Evolutionary conservation across 2,113 vertebrate genomes (phyloP), one percentile per base, ranked within the genome.

Genomic region (Pelodiscus sinensis): DNA sequence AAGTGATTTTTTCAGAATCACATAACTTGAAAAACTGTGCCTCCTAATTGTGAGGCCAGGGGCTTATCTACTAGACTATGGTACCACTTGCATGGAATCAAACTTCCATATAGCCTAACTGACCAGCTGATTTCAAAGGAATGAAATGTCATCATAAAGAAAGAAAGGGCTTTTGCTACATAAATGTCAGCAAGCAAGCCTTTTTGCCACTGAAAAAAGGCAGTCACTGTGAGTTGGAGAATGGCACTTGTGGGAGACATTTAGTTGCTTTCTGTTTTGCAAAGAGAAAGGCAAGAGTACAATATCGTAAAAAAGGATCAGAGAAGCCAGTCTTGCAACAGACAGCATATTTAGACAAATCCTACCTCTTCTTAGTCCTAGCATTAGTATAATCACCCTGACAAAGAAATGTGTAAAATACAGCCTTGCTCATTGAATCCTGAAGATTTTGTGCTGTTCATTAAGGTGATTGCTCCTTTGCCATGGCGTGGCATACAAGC

Each of bases 251-350:
- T 60, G 16, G 80, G 71, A 95, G 89, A 84, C 90, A 84, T 78
- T 79, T 86, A 60, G 88, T 14, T 35, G 15, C 31, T 90, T 38
- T 90, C 79, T 94, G 86, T 88, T 97, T 85, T 90, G 90, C 94
- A 93, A 93, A 96, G 90, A 88, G 86, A 68, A 29, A 95, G 96
- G 95, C 94, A 86, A 44, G 88, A 91, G 96, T 95, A 88, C 94
- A 95, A 77, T 81, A 92, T 51, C 0, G 57, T 88, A 90, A 95
- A 95, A 92, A 92, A 94, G 91, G 93, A 96, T 96, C 95, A 95
- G 95, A 95, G 91, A 95, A 78, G 80, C 58, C 84, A 91, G 91
- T 10, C 82, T 94, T 58, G 82, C 92, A 95, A 90, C 92, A 92
- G 94, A 93, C 91, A 95, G 82, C 56, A 91, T 82, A 62, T 91